Percentiles rank a stretch among this genome's conserved stretches.
phyloP scores from a whole-genome alignment of 2,113 vertebrate genomes.

The Mirza zaza region DNA sequence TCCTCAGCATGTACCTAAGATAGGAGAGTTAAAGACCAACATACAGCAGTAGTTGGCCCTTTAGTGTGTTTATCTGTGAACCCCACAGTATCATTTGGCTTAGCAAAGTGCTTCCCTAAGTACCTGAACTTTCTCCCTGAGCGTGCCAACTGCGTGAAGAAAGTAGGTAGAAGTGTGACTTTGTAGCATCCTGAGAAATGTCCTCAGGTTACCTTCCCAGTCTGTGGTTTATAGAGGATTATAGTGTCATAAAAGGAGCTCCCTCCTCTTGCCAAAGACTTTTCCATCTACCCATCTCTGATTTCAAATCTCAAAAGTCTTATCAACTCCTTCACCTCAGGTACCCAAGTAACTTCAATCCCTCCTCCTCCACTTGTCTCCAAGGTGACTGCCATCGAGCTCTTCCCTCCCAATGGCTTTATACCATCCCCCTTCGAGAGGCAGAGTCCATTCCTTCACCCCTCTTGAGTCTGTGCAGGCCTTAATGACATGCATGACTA shows the following conservation, averaged over 20 bases:
- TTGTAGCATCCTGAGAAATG: background rate
- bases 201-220: background rate
- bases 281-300: background rate
- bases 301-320: background rate
- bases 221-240: background rate
- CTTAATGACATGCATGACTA: background rate
- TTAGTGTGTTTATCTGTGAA: background rate
- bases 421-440: background rate
- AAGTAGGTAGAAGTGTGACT: background rate
- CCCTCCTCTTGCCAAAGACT: background rate
- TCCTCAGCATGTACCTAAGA: background rate
- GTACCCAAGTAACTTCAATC: background rate
- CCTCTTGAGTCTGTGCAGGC: background rate
- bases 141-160: background rate
- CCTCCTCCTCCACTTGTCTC: background rate
- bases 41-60: too few relatives aligned
- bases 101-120: background rate
- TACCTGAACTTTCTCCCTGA: background rate
- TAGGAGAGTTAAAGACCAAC: background rate
- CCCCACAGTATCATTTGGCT: background rate
- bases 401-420: background rate
- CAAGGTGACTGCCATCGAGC: background rate
- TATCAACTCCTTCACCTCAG: background rate
- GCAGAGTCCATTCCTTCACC: background rate
- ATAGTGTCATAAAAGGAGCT: background rate